A percentile compares a stretch with the other conserved stretches of the same genome.
Evolutionary conservation across 2,797 vertebrate species (phyloP).

Genomic region (Cossypha dichroa): DNA sequence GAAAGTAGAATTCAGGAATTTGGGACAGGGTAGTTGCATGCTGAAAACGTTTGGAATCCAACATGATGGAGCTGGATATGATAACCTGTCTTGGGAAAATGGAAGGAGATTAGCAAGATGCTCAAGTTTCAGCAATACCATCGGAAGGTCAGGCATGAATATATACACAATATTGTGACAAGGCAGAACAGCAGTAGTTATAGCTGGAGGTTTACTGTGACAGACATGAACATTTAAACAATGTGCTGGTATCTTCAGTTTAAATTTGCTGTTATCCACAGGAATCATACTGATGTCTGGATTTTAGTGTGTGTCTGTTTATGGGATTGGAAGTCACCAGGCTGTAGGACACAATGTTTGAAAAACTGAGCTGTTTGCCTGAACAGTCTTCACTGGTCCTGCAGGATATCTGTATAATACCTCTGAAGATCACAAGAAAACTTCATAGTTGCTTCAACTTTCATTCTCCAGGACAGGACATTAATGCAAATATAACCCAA

Average conservation of each 20-base stretch:
- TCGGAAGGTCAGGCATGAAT: not conserved
- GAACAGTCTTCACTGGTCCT: fast-evolving
- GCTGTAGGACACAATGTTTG: not conserved
- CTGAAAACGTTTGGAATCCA: not conserved
- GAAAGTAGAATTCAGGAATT: not conserved
- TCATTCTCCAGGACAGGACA: not conserved
- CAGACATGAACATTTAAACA: not conserved
- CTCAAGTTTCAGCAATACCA: constrained; percentile 6
- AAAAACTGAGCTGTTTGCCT: not conserved
- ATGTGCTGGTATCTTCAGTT: not conserved
- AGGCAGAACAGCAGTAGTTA: not conserved
- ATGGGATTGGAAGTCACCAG: not conserved
- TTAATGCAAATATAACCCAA: not conserved
- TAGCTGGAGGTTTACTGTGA: not conserved
- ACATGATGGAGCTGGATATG: not conserved
- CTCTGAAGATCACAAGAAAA: not conserved
- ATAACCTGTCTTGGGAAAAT: not conserved
- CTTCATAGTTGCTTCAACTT: not conserved
- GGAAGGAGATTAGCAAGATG: not conserved
- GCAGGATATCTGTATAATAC: not conserved
- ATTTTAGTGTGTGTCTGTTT: not conserved
- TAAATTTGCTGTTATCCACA: not conserved
- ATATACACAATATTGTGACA: not conserved
- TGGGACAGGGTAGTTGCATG: not conserved
- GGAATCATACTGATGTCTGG: not conserved